Conservation (phyloP, 2,113 vertebrate genomes). For the Reinhardtius hippoglossoides region DNA sequence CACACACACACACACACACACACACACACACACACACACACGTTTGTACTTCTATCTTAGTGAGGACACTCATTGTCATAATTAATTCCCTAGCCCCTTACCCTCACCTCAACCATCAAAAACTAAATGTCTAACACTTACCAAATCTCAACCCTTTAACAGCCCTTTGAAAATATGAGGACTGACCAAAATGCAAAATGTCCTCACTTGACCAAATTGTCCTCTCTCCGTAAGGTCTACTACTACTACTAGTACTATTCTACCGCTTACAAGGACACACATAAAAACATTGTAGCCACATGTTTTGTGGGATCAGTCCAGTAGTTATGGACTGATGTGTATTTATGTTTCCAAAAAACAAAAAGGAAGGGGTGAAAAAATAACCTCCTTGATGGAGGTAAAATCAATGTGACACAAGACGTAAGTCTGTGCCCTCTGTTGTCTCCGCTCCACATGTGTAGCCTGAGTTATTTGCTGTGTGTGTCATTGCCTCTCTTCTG, state of each 20-base stretch:
- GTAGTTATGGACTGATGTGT: too few species aligned
- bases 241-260: too few species aligned
- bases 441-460: constrained; percentile 27
- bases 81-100: neutral
- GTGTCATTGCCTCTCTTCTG: constrained; percentile 1
- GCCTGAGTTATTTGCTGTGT: neutral
- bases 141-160: too few species aligned
- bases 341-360: neutral
- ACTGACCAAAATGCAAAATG: too few species aligned
- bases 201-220: too few species aligned
- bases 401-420: neutral
- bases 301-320: too few species aligned
- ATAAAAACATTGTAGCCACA: too few species aligned
- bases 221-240: too few species aligned
- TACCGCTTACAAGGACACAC: too few species aligned
- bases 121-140: neutral
- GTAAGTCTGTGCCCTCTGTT: constrained; percentile 14
- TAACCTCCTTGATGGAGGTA: too few species aligned
- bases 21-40: neutral
- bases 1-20: neutral
- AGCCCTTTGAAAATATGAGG: too few species aligned
- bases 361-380: neutral
- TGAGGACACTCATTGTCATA: neutral
- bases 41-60: neutral
- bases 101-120: neutral